A percentile compares a stretch with the other conserved stretches of the same genome.
Conservation (phyloP, 2,797 vertebrate species). For the Spea hammondii region DNA sequence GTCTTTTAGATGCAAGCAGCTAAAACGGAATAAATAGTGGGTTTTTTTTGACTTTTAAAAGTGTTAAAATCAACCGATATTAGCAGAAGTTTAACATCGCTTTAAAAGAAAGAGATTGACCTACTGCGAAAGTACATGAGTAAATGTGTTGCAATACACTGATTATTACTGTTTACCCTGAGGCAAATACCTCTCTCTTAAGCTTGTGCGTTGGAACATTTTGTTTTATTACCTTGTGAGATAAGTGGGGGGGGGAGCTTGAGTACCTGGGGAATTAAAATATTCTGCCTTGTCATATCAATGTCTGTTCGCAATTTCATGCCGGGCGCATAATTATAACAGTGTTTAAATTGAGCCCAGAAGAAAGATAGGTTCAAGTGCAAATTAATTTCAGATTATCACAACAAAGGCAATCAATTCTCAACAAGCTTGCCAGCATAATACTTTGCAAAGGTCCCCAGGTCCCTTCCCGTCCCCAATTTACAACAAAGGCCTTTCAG, state of each 20-base stretch:
- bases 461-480: constrained; percentile 74
- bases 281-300: constrained; percentile 85
- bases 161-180: constrained; percentile 92
- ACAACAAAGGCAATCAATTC: constrained; percentile 97
- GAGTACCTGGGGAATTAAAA: constrained; percentile 93
- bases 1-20: constrained; percentile 61
- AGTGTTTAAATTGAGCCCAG: constrained; percentile 93
- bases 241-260: constrained; percentile 81
- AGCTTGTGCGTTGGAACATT: constrained; percentile 84
- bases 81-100: constrained; percentile 83
- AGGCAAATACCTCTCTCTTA: constrained; percentile 93
- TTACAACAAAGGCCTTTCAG: constrained; percentile 82
- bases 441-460: constrained; percentile 83
- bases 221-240: constrained; percentile 96
- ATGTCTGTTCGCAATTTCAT: constrained; percentile 89
- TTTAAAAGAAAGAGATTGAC: constrained; percentile 82
- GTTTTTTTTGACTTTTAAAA: constrained; percentile 57
- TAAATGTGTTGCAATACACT: constrained; percentile 85
- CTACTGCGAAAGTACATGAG: constrained; percentile 84
- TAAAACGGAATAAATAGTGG: constrained; percentile 59
- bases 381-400: constrained; percentile 99
- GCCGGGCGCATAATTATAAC: constrained; percentile 89
- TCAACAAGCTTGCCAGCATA: constrained; percentile 85
- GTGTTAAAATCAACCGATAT: constrained; percentile 74
- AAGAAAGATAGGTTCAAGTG: constrained; percentile 99